Conservation (phyloP, 2,888 invertebrate genomes). For the Apeira syringaria region DNA sequence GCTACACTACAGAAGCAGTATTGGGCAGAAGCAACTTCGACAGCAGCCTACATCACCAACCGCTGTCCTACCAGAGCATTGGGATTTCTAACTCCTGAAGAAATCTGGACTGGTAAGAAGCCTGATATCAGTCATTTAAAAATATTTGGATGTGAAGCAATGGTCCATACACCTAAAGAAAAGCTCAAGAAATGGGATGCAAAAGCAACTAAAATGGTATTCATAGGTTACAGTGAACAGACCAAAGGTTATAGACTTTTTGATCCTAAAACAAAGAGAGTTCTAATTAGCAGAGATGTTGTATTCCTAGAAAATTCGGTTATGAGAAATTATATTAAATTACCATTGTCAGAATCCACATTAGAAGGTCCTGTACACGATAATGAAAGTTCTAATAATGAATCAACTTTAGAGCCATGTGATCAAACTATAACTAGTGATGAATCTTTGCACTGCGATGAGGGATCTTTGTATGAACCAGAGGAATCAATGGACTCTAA, state of each 20-base stretch:
- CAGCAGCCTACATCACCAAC: conserved; percentile 27
- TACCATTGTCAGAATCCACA: too few relatives aligned
- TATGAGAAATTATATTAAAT: too few relatives aligned
- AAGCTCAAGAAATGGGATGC: conserved; percentile 9
- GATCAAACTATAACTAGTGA: too few relatives aligned
- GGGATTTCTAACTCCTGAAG: conserved; percentile 14
- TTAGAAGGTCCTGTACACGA: too few relatives aligned
- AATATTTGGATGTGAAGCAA: conserved; percentile 45
- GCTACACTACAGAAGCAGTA: conserved; percentile 21
- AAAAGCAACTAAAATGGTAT: not conserved
- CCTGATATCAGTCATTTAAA: conserved; percentile 7
- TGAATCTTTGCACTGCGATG: too few relatives aligned
- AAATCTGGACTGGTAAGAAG: conserved; percentile 8
- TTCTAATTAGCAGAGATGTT: conserved; percentile 1
- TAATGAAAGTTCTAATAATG: too few relatives aligned
- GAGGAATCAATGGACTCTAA: too few relatives aligned
- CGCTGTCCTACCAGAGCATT: conserved; percentile 13
- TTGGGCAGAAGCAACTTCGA: conserved; percentile 31
- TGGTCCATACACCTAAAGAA: conserved; percentile 30
- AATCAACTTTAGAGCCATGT: too few relatives aligned
- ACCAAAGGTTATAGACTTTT: conserved; percentile 4
- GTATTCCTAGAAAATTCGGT: conserved; percentile 3
- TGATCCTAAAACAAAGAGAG: not conserved
- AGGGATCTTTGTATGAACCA: too few relatives aligned
- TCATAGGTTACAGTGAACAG: conserved; percentile 1